Conservation (phyloP, 2,113 vertebrate species). For the Quiscalus mexicanus region DNA sequence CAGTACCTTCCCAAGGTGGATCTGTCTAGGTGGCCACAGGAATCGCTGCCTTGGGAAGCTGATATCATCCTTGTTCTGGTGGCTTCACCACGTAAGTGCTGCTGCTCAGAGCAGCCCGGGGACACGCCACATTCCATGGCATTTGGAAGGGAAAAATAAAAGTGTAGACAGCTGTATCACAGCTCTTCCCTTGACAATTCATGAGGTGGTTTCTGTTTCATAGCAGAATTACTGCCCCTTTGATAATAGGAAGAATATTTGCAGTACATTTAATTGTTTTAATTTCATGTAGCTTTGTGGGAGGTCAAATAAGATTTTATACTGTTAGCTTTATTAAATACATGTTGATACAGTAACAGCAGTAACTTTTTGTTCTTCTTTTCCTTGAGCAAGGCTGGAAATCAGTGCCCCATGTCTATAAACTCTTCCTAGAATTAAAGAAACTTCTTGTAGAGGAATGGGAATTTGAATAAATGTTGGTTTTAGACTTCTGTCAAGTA, state of each 20-base stretch:
- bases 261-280: neutral
- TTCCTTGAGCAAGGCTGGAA: neutral
- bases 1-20: neutral
- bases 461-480: neutral
- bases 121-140: neutral
- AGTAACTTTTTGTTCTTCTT: neutral
- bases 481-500: neutral
- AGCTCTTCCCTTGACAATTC: neutral
- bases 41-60: neutral
- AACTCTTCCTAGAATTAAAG: neutral
- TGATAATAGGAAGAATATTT: neutral
- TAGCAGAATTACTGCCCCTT: neutral
- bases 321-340: neutral
- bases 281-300: neutral
- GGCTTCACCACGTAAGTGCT: neutral
- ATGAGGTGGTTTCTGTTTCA: neutral
- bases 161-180: neutral
- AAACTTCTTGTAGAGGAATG: neutral
- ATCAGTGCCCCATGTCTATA: neutral
- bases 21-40: neutral
- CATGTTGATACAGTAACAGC: neutral
- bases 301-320: neutral
- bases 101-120: neutral
- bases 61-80: neutral
- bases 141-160: neutral